phyloP scores from a whole-genome alignment of 2,888 invertebrate genomes.

The Sarcophaga caerulescens region DNA sequence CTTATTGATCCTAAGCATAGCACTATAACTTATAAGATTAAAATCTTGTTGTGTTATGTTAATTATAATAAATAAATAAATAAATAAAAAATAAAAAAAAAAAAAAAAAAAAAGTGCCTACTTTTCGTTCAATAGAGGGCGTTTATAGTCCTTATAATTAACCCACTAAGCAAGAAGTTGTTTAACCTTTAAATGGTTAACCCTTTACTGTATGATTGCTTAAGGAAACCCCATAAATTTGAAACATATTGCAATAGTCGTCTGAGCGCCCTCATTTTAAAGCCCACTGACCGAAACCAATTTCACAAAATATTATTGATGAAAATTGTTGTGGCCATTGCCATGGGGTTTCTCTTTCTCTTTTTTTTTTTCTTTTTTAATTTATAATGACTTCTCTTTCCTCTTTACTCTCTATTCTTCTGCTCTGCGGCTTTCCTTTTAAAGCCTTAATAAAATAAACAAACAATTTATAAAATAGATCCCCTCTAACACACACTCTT shows the following conservation, averaged over 20 bases:
- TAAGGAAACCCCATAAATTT: background rate
- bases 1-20: no score
- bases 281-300: conserved; percentile 30
- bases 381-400: conserved; percentile 40
- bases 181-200: no score
- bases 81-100: no score
- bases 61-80: no score
- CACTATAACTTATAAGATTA: no score
- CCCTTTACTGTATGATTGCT: no score
- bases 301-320: conserved; percentile 56
- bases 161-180: no score
- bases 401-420: background rate
- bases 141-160: no score
- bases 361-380: conserved; percentile 36
- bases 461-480: conserved; percentile 49
- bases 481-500: background rate
- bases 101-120: no score
- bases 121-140: no score
- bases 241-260: conserved; percentile 52
- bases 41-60: no score
- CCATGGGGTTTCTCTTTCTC: background rate
- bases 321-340: conserved; percentile 10
- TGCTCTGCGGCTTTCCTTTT: background rate
- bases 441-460: conserved; percentile 57
- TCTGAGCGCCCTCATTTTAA: no score